Evolutionary conservation across 1,140 invertebrate species (phyloP), one percentile per base, ranked within the genome.

Genomic region (Agrypnia vestita): DNA sequence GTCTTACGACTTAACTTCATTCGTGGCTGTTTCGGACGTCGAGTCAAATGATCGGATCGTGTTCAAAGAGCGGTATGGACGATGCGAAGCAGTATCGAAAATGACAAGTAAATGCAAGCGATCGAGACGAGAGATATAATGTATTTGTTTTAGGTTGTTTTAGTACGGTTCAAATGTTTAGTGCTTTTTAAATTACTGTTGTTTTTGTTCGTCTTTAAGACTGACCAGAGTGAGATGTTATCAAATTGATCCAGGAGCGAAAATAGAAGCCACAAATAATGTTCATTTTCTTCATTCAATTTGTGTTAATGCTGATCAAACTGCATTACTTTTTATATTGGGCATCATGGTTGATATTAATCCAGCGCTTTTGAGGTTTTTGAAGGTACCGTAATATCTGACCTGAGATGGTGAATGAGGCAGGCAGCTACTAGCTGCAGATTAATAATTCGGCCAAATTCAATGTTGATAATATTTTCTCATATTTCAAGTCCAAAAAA

Each of bases 261-360:
- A 71, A 71, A 71, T 71, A 53, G 46, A 71, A 71, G 67, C 47
- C 17, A 49, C 3, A 12, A 64, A 64, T 64, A 64, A 71, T 69
- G 64, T 51, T 51, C 21, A 25, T 51, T 71, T 71, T 71, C 47
- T 71, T 71, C 46, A 71, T 53, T 71, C 51, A 12, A 51, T 71
- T 64, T 25, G 9, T 25, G 25, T 64, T n/a, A 43, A 43, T 21
- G 55, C 55, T 59, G 55, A 10, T 59, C 21, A 11, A 19, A 59
- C 55, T 35, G 6, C 25, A 35, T 35, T 35, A 35, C 25, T 35
- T 35, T 35, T 35, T 35, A 35, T 35, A 6, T 6, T 3, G 6
- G 25, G 25, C 25, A 35, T 35, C 6, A 35, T 35, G 25, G 25
- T 35, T 35, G 6, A 35, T 35, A 35, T 35, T 35, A n/a, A n/a